A percentile compares a stretch with the other conserved stretches of the same genome.
phyloP scores from a whole-genome alignment of 2,888 invertebrate genomes.

The Sepiola atlantica region DNA sequence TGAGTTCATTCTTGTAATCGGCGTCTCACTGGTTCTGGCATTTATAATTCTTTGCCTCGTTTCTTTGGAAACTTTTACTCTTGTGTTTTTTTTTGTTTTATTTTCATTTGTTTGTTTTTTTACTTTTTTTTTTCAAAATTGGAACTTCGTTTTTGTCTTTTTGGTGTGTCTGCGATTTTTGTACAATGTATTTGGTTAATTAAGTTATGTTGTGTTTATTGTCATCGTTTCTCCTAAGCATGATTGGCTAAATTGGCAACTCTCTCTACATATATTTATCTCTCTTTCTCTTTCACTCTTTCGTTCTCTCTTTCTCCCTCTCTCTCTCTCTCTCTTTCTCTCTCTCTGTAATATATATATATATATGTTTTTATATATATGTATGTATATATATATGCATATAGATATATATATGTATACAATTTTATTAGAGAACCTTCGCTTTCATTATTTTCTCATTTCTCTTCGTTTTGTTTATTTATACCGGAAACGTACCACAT shows the following conservation, averaged over 20 bases:
- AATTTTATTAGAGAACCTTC: too few relatives aligned
- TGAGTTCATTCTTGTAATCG: neutral
- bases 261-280: neutral
- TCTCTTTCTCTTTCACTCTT: neutral
- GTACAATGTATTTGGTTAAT: neutral
- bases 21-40: neutral
- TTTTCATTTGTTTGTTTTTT: neutral
- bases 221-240: neutral
- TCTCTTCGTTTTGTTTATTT: too few relatives aligned
- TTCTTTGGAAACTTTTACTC: neutral
- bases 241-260: neutral
- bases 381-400: too few relatives aligned
- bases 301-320: too few relatives aligned
- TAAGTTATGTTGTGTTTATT: slow-evolving; percentile 6
- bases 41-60: neutral
- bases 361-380: too few relatives aligned
- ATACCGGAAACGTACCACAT: too few relatives aligned
- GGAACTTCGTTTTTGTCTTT: neutral
- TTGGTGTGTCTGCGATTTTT: neutral
- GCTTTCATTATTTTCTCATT: too few relatives aligned
- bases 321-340: too few relatives aligned
- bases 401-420: too few relatives aligned
- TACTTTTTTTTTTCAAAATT: too few relatives aligned
- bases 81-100: too few relatives aligned
- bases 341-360: too few relatives aligned